phyloP scores from a whole-genome alignment of 30 jellyfish, hydroid and myxozoan genomes.

The Aurelia coerulea region DNA sequence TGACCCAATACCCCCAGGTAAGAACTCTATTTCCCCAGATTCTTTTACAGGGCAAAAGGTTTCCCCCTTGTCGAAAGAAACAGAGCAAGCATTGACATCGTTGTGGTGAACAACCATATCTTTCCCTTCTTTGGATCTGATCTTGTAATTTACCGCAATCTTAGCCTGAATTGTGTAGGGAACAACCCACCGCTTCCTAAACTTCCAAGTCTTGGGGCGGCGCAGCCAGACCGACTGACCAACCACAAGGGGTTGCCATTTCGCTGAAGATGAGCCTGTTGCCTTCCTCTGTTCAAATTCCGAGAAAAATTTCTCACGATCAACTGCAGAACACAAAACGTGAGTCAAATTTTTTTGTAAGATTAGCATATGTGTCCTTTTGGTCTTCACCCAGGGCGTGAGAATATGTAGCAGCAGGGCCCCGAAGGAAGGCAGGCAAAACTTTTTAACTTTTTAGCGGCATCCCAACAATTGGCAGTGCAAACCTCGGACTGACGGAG shows the following conservation, averaged over 20 bases:
- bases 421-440: no score
- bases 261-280: conserved; percentile 22
- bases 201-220: conserved; percentile 44
- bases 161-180: conserved; percentile 18
- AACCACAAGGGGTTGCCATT: conserved; percentile 23
- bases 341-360: no score
- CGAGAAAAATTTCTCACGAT: no score
- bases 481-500: no score
- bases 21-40: conserved; percentile 15
- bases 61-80: conserved; percentile 17
- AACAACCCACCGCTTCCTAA: conserved; percentile 40
- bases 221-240: conserved; percentile 56
- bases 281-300: no score
- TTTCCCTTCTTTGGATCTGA: conserved; percentile 36
- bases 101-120: conserved; percentile 42
- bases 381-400: no score
- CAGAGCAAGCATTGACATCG: conserved; percentile 27
- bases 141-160: conserved; percentile 2
- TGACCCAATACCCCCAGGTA: neutral
- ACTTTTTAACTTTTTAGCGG: no score
- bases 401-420: no score
- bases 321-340: no score
- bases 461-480: no score
- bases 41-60: conserved; percentile 25
- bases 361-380: no score